Evolutionary conservation across 2,888 invertebrate species (phyloP), one percentile per base, ranked within the genome.

Genomic region (Drosophila borealis): DNA sequence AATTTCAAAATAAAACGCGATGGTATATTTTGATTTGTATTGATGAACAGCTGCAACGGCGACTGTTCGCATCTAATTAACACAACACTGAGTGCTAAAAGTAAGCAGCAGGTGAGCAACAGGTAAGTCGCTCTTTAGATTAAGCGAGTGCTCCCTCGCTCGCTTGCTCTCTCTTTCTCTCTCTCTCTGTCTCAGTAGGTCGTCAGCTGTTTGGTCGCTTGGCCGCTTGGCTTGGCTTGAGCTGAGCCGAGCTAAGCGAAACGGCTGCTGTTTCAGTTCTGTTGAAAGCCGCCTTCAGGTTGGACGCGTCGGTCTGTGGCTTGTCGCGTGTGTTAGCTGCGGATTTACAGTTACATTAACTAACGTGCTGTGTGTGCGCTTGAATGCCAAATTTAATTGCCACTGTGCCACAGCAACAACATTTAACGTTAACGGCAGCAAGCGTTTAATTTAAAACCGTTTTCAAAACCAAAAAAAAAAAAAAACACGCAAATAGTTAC

Each of bases 311-410:
- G 55, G 13, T 68, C 56, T 37, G 29, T 46, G 44, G 51, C 29
- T 29, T 34, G 37, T 56, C 37, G 64, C 57, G 57, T 78, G 29
- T 55, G 6, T 45, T 44, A 39, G 74, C 61, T 57, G 64, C 53
- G 70, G 60, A 61, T 72, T 82, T 74, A 88, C 88, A 80, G 88
- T 86, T 80, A 68, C 55, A 69, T 39, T 64, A 45, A 25, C 77
- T 56, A 80, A 66, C 81, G 65, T 63, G 82, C 54, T 70, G 68
- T 87, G 70, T 70, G 70, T 70, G 81, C 78, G 86, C 88, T 89
- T 89, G 89, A 89, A 89, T 89, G 88, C 89, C 88, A 89, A 89
- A 83, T 86, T 79, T 86, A 89, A 89, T 86, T 78, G 75, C 68
- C 63, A 62, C 46, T 53, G 61, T 65, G 71, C 57, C 61, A 63